These are phyloP conservation scores for Arion vulgaris DNA, from an alignment of 1,140 invertebrate species.

Conservation along the genomic window DNA sequence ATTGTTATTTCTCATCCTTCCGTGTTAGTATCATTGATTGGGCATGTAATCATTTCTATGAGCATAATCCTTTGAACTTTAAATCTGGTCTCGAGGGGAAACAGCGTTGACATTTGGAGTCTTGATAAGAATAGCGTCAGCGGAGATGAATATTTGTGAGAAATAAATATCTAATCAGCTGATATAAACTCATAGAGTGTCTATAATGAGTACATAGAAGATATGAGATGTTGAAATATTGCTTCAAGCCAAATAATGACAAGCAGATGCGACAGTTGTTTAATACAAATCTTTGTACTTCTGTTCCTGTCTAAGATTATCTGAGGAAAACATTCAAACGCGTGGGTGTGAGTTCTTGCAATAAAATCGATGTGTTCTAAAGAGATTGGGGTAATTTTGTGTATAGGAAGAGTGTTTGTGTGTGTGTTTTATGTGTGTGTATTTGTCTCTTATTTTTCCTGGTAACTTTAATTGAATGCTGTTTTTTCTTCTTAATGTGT, in stretches of 20 bases:
- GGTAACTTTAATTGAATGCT: no score
- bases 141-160: neutral
- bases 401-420: no score
- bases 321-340: neutral
- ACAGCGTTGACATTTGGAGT: neutral
- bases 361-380: neutral
- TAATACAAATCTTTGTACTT: neutral
- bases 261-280: neutral
- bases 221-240: neutral
- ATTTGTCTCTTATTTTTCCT: no score
- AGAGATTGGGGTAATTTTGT: no score
- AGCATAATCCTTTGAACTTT: slow-evolving; percentile 6
- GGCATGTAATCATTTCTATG: no score
- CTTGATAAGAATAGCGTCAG: neutral
- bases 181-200: neutral
- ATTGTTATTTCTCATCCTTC: no score
- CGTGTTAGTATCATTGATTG: no score
- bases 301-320: neutral
- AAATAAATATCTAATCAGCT: neutral
- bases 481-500: no score
- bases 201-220: neutral
- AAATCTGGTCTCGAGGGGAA: neutral
- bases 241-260: neutral
- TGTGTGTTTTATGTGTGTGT: no score
- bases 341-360: neutral